Evolutionary conservation across 2,888 invertebrate species (phyloP), one percentile per base, ranked within the genome.

Genomic region (Tineola bisselliella): DNA sequence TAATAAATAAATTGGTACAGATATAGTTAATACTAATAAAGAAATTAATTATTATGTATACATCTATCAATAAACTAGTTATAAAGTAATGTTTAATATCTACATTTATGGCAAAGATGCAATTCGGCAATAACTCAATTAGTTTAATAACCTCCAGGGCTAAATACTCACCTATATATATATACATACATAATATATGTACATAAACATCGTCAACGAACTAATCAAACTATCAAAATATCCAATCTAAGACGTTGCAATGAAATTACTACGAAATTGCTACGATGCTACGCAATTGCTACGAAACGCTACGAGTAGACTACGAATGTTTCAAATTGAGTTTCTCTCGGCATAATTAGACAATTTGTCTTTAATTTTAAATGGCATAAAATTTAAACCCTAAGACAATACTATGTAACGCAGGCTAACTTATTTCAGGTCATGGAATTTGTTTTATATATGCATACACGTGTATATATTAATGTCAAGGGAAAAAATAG

Each of bases 191-290:
- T 15, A 48, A 15, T 48, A 48, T 15, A 48, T 15, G n/a, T 15
- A 13, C 48, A 13, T n/a, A 48, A 48, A 48, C 48, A 15, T 17
- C 10, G 38, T 38, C 15, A 5, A 48, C 48, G n/a, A 48, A 48
- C 48, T 48, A 48, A 48, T 17, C 48, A 48, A 48, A 48, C 48
- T 48, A 48, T 48, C 48, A 48, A 48, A 48, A 48, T 48, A 48
- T 48, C 48, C 48, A 48, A 48, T 48, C 48, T 48, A 48, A 48
- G 48, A 17, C 48, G n/a, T 17, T 48, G 48, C 48, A 48, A 48
- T 15, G 15, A 48, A 48, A 48, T 48, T 48, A 15, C 48, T 15
- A 48, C 48, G 48, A 48, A 48, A 15, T 43, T 43, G 43, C 43
- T 43, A 43, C 3, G 43, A 43, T 10, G 43, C 43, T 48, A 48